Base-by-base conservation (phyloP, 1,140 invertebrate genomes). In the Cotesia typhae region DNA sequence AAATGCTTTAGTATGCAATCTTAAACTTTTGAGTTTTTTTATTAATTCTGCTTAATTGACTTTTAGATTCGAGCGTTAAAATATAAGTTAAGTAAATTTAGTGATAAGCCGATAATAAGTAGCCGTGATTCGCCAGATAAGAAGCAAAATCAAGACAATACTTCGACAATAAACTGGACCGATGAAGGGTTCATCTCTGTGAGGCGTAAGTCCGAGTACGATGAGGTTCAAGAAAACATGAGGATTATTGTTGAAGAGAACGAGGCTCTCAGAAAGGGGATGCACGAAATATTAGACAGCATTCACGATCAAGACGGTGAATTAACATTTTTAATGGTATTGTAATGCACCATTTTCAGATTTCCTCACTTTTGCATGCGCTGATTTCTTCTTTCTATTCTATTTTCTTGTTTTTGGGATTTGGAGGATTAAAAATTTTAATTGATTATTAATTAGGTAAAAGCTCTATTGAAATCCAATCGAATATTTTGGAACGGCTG, bases 231-330 rank as follows among this genome's bases (percentile, higher is more conserved):
- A 74, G 80, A 88, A 71, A 88, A 88, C 76, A 83, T 89, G 47
- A 81, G 86, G 75, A 80, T 85, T 61, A 82, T 93, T 7, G 83
- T 91, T 64, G 89, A 92, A 79, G 92, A 93, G 87, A 93, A 93
- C 81, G 91, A 92, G 82, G 91, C 90, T 2, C 84, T 94, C 20
- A 84, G 92, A 67, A 91, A 90, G 81, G 92, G 92, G 41, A 86
- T 94, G 75, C 90, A 92, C 78, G 91, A 92, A 81, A 91, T 92
- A 75, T 78, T 92, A 67, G 88, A 90, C 68, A 89, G 89, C 79
- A 86, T 92, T 70, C 88, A 88, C 71, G 81, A 85, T 74, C 88
- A 90, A 84, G 88, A 89, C 86, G 87, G 90, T 90, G 81, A 81
- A 78, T 84, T 79, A 79, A 78, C 68, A 37, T 70, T 80, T 81